Conservation (phyloP, 2,888 invertebrate species). For the Pocota personata region DNA sequence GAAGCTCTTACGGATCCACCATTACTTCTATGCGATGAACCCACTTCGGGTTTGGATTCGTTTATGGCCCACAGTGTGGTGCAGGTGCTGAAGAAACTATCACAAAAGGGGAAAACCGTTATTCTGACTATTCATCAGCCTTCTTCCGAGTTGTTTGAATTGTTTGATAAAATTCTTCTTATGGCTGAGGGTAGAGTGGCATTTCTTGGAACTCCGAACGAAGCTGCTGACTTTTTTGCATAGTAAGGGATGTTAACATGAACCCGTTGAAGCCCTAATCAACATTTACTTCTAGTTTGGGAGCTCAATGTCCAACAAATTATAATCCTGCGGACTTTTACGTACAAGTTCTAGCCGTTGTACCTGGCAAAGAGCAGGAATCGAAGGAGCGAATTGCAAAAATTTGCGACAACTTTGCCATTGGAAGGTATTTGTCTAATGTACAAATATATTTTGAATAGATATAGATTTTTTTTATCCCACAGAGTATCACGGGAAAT, state of each 20-base stretch:
- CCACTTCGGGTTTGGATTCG: constrained; percentile 97
- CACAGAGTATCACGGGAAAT: constrained; percentile 79
- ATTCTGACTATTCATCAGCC: constrained; percentile 98
- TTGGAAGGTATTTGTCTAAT: constrained; percentile 77
- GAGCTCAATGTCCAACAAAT: constrained; percentile 92
- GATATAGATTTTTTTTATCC: neutral
- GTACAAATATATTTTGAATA: neutral
- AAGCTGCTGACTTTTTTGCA: constrained; percentile 91
- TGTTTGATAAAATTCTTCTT: constrained; percentile 94
- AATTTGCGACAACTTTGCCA: constrained; percentile 89
- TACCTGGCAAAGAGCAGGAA: constrained; percentile 91
- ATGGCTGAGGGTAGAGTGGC: constrained; percentile 97
- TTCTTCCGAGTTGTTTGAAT: constrained; percentile 93
- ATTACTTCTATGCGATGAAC: constrained; percentile 98
- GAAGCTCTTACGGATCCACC: constrained; percentile 98
- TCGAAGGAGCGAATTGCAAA: constrained; percentile 91
- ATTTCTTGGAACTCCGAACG: constrained; percentile 91
- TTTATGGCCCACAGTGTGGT: constrained; percentile 98
- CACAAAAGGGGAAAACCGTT: constrained; percentile 93
- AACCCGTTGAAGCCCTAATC: neutral
- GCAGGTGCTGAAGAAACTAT: constrained; percentile 89
- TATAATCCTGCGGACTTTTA: constrained; percentile 98
- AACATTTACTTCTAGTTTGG: constrained; percentile 85
- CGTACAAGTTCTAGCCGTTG: constrained; percentile 93
- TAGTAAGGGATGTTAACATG: constrained; percentile 85